Evolutionary conservation across 2,888 invertebrate species (phyloP), one percentile per base, ranked within the genome.

Genomic region (Dicycla oo): DNA sequence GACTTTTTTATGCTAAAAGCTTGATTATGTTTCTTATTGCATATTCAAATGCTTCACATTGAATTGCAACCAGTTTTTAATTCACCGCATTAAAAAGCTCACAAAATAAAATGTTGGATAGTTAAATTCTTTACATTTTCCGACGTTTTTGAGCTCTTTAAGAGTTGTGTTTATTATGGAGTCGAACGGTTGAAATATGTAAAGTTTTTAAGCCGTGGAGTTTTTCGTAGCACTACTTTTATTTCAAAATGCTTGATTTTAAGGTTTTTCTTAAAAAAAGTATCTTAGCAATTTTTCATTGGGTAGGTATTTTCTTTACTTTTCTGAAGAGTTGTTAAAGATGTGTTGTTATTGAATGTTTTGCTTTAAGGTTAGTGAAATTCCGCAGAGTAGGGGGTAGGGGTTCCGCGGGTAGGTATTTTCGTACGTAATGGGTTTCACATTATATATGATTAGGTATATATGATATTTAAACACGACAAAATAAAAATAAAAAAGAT

Each of bases 11-110:
- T 4, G 49, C 51, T 34, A 30, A 45, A 51, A 57, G n/a, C 67
- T 13, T n/a, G 30, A 23, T 38, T 69, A n/a, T 49, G n/a, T 58
- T 49, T 54, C 20, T 8, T 60, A 60, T 54, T 49, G 18, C 13
- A 13, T 58, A 53, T 43, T 40, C 45, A 69, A 58, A 78, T 49
- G 18, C 30, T 56, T 13, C 13, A 38, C 40, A 60, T 60, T 78
- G 56, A 61, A 75, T 38, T 61, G 80, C 54, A 65, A 51, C 30
- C 23, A 60, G 53, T 73, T 79, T 79, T 73, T 49, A 75, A 53
- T 74, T 60, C 30, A 49, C 20, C n/a, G 7, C 34, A 43, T 58
- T 58, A 43, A 43, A 53, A 77, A 75, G 23, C 58, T 75, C 11
- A 63, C 43, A 45, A 20, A 75, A 34, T 49, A 54, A 75, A 65